phyloP scores from a whole-genome alignment of 2,888 invertebrate genomes.

The Scaptomyza reducta region DNA sequence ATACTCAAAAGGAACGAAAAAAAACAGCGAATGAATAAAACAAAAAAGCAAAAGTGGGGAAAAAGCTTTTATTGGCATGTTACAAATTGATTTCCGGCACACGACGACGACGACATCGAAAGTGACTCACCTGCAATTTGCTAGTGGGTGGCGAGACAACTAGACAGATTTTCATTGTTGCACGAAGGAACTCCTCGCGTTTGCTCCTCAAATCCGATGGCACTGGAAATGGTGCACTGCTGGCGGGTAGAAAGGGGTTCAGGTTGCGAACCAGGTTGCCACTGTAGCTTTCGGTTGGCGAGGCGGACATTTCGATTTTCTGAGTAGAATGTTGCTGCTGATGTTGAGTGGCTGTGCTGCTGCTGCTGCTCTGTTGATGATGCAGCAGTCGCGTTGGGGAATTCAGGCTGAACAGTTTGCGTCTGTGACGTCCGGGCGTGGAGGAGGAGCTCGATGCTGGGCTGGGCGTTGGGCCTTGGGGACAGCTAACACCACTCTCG shows the following conservation, averaged over 20 bases:
- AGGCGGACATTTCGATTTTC: conserved; percentile 38
- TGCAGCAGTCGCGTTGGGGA: conserved; percentile 78
- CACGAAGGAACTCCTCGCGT: conserved; percentile 89
- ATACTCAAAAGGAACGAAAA: conserved; percentile 3
- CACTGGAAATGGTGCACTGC: conserved; percentile 60
- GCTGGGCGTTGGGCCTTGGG: conserved; percentile 67
- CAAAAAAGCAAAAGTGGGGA: conserved; percentile 14
- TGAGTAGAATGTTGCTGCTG: too few relatives aligned
- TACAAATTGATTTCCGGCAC: conserved; percentile 33
- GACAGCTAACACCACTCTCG: conserved; percentile 62
- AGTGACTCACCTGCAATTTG: conserved; percentile 83
- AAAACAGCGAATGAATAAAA: conserved; percentile 21
- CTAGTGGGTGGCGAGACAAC: conserved; percentile 88
- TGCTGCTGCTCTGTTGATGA: conserved; percentile 36
- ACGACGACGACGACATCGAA: neutral
- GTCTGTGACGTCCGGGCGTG: conserved; percentile 80
- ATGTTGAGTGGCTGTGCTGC: conserved; percentile 29
- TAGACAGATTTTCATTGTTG: conserved; percentile 90
- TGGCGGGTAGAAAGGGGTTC: conserved; percentile 81
- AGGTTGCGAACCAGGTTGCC: conserved; percentile 75
- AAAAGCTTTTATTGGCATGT: conserved; percentile 59
- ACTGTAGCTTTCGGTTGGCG: conserved; percentile 58
- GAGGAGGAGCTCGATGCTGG: conserved; percentile 75
- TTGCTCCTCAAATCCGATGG: conserved; percentile 84
- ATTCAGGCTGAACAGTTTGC: conserved; percentile 81